Percentiles rank a stretch among this genome's conserved stretches.
These are phyloP conservation scores for Ptychobarbus kaznakovi DNA, from an alignment of 2,797 vertebrate genomes.

Conservation along the genomic window DNA sequence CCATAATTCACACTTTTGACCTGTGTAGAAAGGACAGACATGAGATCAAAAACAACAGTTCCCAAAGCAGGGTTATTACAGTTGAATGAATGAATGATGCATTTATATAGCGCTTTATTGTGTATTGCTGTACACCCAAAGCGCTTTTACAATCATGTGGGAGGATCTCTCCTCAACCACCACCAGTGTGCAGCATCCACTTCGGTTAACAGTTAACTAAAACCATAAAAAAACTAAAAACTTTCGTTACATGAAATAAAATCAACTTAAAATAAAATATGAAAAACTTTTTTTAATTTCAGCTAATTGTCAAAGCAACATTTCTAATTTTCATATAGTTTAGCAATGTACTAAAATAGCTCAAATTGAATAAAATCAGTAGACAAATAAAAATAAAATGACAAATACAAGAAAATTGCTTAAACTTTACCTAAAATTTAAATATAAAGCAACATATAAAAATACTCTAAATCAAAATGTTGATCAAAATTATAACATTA, in stretches of 20 bases:
- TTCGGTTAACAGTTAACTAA: neutral
- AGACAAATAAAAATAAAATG: neutral
- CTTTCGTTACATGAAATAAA: neutral
- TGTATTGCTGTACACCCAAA: too few species aligned
- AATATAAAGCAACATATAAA: neutral
- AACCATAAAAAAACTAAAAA: neutral
- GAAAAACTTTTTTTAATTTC: neutral
- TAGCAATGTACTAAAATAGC: neutral
- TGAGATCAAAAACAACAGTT: neutral
- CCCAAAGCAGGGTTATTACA: slow-evolving; percentile 1
- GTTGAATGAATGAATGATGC: too few species aligned
- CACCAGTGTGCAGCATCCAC: too few species aligned
- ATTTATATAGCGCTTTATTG: too few species aligned
- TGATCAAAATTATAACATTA: neutral
- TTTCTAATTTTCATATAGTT: neutral
- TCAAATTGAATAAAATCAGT: neutral
- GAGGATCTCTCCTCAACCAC: too few species aligned
- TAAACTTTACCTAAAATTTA: neutral
- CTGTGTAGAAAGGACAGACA: slow-evolving; percentile 67
- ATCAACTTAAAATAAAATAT: neutral
- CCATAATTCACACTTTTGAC: slow-evolving; percentile 95
- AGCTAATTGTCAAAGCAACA: neutral
- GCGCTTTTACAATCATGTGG: too few species aligned
- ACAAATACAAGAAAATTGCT: neutral
- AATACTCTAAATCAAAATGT: neutral